A percentile compares a stretch with the other conserved stretches of the same genome.
phyloP scores from a whole-genome alignment of 1,140 invertebrate genomes.

The Aporrectodea caliginosa region DNA sequence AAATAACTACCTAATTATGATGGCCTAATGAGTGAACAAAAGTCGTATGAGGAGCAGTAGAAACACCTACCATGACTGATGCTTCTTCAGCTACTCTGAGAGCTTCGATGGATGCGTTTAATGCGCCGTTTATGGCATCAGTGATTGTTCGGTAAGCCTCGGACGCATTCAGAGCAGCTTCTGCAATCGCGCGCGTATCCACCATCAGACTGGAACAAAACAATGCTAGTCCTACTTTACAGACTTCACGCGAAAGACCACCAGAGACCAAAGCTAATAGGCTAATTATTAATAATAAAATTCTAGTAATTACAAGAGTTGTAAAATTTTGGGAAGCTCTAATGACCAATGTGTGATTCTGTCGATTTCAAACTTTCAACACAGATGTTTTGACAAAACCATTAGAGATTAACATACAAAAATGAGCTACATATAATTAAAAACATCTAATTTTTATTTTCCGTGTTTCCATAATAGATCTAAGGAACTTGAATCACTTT shows the following conservation, averaged over 20 bases:
- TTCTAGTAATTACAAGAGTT: not conserved
- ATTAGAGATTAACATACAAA: too few species aligned
- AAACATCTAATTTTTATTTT: too few species aligned
- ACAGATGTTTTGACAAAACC: not conserved
- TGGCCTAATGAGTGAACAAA: too few species aligned
- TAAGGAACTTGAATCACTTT: too few species aligned
- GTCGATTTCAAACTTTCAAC: too few species aligned
- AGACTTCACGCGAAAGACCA: not conserved
- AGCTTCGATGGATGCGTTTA: constrained; percentile 58
- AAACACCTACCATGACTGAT: constrained; percentile 59
- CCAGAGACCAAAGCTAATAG: not conserved
- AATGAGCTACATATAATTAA: too few species aligned
- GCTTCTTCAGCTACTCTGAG: constrained; percentile 64
- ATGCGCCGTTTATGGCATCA: constrained; percentile 64
- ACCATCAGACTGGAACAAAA: constrained; percentile 47
- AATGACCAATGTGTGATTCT: too few species aligned
- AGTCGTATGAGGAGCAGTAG: too few species aligned
- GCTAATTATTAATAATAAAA: not conserved
- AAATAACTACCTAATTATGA: too few species aligned
- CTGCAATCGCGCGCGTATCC: constrained; percentile 60
- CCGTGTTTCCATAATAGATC: too few species aligned
- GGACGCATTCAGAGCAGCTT: constrained; percentile 75
- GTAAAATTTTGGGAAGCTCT: not conserved
- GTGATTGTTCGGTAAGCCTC: constrained; percentile 81
- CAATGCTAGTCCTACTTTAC: constrained; percentile 58